Percentiles rank a stretch among this genome's conserved stretches.
Evolutionary conservation across 2,113 vertebrate genomes (phyloP).

Genomic region (Macrotis lagotis): DNA sequence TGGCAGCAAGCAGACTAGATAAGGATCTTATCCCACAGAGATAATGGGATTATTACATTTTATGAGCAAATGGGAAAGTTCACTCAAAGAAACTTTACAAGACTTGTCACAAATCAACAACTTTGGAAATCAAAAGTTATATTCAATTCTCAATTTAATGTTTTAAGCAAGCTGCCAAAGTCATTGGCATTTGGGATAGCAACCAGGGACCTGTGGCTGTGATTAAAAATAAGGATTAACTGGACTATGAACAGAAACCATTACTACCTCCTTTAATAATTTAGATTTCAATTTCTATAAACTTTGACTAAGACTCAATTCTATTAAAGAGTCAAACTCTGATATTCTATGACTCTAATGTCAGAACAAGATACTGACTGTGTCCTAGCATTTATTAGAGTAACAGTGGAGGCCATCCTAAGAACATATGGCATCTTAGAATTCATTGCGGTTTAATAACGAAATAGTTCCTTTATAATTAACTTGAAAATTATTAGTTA

Average conservation of each 20-base stretch:
- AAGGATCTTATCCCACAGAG: conserved; percentile 19
- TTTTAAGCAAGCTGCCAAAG: conserved; percentile 50
- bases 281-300: conserved; percentile 64
- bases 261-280: conserved; percentile 66
- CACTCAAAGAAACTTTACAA: conserved; percentile 17
- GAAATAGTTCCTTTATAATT: conserved; percentile 37
- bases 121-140: conserved; percentile 37
- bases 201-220: conserved; percentile 49
- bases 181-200: conserved; percentile 44
- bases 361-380: background rate
- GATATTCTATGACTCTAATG: conserved; percentile 25
- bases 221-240: conserved; percentile 50
- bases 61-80: background rate
- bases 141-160: conserved; percentile 34
- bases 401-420: conserved; percentile 35
- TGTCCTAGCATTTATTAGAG: conserved; percentile 52
- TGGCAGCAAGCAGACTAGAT: background rate
- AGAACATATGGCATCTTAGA: conserved; percentile 31
- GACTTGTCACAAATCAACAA: conserved; percentile 19
- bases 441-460: conserved; percentile 1
- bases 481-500: conserved; percentile 32
- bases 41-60: conserved; percentile 38
- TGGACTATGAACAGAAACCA: conserved; percentile 58
- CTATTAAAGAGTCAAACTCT: background rate
- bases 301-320: background rate